Conservation (phyloP, 2,888 invertebrate species). For the Troides oblongomaculatus region DNA sequence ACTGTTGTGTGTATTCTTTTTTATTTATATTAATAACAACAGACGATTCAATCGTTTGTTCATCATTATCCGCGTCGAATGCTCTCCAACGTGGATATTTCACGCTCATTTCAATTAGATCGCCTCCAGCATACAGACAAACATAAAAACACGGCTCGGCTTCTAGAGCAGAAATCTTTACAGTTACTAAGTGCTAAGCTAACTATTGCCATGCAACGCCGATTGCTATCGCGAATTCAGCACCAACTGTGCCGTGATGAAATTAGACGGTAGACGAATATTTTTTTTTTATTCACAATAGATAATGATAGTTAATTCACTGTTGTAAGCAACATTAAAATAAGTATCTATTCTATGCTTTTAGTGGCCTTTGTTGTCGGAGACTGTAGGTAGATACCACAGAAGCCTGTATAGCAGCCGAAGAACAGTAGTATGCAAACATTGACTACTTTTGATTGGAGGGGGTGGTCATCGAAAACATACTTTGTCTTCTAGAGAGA, state of each 20-base stretch:
- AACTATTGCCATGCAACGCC: not conserved
- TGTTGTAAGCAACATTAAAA: too few species aligned
- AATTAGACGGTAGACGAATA: too few species aligned
- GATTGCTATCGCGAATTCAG: slow-evolving; percentile 13
- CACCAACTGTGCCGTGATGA: not conserved
- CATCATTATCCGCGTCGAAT: slow-evolving; percentile 15
- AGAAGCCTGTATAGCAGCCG: too few species aligned
- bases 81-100: slow-evolving; percentile 3
- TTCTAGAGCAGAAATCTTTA: slow-evolving; percentile 25
- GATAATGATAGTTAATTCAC: too few species aligned
- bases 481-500: too few species aligned
- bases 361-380: too few species aligned
- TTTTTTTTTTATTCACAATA: not conserved
- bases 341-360: too few species aligned
- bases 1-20: not conserved
- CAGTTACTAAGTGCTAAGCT: slow-evolving; percentile 12
- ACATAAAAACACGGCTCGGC: slow-evolving; percentile 12
- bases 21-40: not conserved
- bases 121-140: slow-evolving; percentile 4
- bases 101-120: slow-evolving; percentile 21
- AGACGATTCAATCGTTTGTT: not conserved
- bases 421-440: too few species aligned
- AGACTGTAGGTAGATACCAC: too few species aligned
- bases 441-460: too few species aligned
- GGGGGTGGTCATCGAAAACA: too few species aligned